Evolutionary conservation across 2,113 vertebrate genomes (phyloP).

Genomic region (Theristicus caerulescens): DNA sequence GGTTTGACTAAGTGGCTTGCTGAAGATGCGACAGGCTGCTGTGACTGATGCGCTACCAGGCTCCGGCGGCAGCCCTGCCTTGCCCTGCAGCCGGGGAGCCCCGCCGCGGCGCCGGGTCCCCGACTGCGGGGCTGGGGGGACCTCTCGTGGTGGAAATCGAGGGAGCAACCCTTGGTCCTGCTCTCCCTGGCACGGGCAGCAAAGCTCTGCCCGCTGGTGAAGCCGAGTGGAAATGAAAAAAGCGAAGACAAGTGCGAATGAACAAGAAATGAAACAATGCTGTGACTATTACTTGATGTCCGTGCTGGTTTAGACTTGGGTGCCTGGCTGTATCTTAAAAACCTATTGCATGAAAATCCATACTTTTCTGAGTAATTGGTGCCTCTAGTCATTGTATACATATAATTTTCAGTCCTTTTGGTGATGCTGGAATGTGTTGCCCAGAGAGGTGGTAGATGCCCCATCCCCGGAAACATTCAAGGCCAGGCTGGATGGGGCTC

Average conservation of each 20-base stretch:
- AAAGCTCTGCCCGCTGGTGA: background rate
- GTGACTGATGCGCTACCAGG: fast-evolving
- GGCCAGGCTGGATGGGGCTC: too few species aligned
- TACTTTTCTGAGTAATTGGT: background rate
- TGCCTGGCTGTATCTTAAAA: background rate
- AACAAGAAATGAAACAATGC: background rate
- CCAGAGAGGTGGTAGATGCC: too few species aligned
- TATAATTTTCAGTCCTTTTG: background rate
- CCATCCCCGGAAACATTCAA: too few species aligned
- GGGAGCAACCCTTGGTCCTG: background rate
- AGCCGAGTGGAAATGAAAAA: background rate
- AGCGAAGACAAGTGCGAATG: fast-evolving
- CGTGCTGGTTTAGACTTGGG: background rate
- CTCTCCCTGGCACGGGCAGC: fast-evolving
- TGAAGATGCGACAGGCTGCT: fast-evolving
- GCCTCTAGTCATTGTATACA: background rate
- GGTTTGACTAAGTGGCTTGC: fast-evolving
- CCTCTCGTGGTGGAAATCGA: slow-evolving; percentile 4
- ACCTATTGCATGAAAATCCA: background rate
- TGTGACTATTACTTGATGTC: too few species aligned
- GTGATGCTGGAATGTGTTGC: background rate
- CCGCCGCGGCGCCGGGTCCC: too few species aligned
- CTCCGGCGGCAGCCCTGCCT: background rate
- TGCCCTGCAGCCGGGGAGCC: too few species aligned
- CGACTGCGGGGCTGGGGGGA: background rate